A percentile compares a stretch with the other conserved stretches of the same genome.
Evolutionary conservation across 2,113 vertebrate species (phyloP).

Genomic region (Erpornis zantholeuca): DNA sequence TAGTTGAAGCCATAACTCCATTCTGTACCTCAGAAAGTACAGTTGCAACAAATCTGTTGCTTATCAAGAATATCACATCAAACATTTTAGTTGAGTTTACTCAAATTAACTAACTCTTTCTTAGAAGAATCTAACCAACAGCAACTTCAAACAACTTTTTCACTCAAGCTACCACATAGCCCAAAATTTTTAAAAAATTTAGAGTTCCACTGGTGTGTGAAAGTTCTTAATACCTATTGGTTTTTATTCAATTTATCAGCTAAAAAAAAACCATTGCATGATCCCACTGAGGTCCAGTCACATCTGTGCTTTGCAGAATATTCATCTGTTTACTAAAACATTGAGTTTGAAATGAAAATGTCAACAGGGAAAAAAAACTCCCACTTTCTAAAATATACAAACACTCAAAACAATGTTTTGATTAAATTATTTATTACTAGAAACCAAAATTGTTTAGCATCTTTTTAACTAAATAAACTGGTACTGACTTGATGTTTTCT

Average conservation of each 20-base stretch:
- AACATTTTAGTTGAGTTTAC: neutral
- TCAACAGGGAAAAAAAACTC: neutral
- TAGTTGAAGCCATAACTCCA: neutral
- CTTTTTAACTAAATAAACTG: neutral
- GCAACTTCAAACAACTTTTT: neutral
- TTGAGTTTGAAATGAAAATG: neutral
- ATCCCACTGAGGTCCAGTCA: neutral
- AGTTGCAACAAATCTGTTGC: neutral
- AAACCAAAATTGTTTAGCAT: neutral
- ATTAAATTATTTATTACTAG: neutral
- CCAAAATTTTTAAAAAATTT: neutral
- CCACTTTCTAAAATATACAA: neutral
- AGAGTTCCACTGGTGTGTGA: neutral
- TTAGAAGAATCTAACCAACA: neutral
- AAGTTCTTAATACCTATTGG: neutral
- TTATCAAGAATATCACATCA: neutral
- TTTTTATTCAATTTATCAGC: neutral
- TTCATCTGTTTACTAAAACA: neutral
- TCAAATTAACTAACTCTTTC: neutral
- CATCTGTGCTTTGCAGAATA: neutral
- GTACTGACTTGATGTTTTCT: conserved; percentile 89
- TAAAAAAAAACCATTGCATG: fast-evolving
- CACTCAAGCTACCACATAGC: neutral
- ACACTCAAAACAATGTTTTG: neutral
- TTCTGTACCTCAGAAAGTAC: neutral